These are phyloP conservation scores for Anthonomus grandis DNA, from an alignment of 1,140 invertebrate species.

Conservation along the genomic window DNA sequence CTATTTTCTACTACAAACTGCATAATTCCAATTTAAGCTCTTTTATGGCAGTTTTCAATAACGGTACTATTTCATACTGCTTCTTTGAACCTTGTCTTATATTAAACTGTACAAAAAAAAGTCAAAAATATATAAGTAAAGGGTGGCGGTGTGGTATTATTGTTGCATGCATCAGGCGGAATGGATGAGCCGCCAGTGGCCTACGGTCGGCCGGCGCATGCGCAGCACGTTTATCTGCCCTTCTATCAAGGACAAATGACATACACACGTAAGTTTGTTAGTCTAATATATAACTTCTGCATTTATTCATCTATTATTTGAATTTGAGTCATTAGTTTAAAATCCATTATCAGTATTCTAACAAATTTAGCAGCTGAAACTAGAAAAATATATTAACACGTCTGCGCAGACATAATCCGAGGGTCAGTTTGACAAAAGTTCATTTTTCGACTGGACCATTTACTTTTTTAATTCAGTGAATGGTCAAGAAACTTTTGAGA, in stretches of 20 bases:
- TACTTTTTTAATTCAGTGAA: no score
- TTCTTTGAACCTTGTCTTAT: background rate
- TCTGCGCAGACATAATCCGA: no score
- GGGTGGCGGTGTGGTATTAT: constrained; percentile 42
- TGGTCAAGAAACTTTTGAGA: no score
- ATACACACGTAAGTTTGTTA: constrained; percentile 67
- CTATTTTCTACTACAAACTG: no score
- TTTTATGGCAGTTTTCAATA: background rate
- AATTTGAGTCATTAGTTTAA: no score
- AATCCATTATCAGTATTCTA: no score
- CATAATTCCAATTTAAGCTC: no score
- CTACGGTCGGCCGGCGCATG: constrained; percentile 68
- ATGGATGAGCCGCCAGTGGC: constrained; percentile 47
- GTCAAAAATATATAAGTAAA: constrained; percentile 31
- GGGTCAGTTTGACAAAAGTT: no score
- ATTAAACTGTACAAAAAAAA: background rate
- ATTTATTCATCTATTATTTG: no score
- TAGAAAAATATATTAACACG: no score
- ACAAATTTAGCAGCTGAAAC: no score
- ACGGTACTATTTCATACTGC: background rate
- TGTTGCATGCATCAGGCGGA: constrained; percentile 48
- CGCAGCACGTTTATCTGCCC: constrained; percentile 75
- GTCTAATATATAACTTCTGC: background rate
- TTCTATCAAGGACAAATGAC: constrained; percentile 75
- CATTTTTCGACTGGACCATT: no score